A percentile compares a stretch with the other conserved stretches of the same genome.
These are phyloP conservation scores for Isurus oxyrinchus DNA, from an alignment of 2,113 vertebrate genomes.

Conservation along the genomic window DNA sequence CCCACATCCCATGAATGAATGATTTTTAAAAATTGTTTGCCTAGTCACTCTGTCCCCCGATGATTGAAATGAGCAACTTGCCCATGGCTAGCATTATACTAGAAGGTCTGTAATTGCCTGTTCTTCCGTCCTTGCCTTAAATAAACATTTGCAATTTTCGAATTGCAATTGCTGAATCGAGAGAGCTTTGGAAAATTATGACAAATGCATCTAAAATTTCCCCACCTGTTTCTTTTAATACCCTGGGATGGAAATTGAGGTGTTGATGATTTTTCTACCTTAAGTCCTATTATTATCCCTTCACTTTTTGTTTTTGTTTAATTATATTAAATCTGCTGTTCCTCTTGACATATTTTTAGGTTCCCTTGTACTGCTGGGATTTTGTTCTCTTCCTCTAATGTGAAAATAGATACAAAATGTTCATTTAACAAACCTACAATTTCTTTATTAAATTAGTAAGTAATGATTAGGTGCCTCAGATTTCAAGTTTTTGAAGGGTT, in stretches of 20 bases:
- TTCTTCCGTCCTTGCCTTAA: not conserved
- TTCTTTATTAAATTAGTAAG: not conserved
- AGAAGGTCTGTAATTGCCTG: not conserved
- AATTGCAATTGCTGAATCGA: not conserved
- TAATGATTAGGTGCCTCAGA: not conserved
- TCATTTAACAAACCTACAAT: not conserved
- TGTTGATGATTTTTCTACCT: not conserved
- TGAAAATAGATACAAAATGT: not conserved
- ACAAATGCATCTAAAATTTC: not conserved
- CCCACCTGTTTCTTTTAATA: too few species aligned
- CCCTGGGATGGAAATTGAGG: not conserved
- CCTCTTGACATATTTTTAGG: not conserved
- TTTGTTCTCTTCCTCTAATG: not conserved
- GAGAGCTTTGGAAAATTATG: not conserved
- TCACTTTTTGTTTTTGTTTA: not conserved
- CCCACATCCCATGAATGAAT: not conserved
- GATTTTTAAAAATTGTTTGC: not conserved
- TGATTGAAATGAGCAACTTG: not conserved
- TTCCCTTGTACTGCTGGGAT: not conserved
- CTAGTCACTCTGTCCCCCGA: not conserved
- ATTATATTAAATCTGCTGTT: not conserved
- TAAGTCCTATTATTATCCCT: not conserved
- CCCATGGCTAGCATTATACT: not conserved
- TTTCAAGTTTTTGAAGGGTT: not conserved
- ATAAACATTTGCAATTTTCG: not conserved